Evolutionary conservation across 1,140 invertebrate species (phyloP), one percentile per base, ranked within the genome.

Genomic region (Aricia agestis): DNA sequence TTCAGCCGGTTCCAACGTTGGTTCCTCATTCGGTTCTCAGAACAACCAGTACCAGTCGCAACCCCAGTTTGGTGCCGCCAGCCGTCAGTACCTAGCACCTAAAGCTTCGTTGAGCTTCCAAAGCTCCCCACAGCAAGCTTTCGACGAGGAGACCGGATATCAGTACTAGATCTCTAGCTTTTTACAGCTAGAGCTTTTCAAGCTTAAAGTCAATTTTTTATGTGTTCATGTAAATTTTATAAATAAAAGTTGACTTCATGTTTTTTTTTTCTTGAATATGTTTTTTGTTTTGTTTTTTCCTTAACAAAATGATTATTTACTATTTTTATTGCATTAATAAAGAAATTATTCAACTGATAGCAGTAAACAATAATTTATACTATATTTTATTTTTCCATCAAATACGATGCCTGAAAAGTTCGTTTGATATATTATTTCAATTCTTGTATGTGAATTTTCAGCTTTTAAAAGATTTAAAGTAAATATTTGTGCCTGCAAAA

Each of bases 81-180:
- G 77, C 74, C 81, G 83, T 36, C 88, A 91, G 70, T 89, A 91
- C 79, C 76, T 87, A 25, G 78, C 86, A 4, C 86, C 87, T 2
- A 82, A 80, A 58, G 15, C 72, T 18, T 71, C 77, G 41, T 77
- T 72, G 41, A 76, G 41, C 65, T 76, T 76, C 72, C 82, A 90
- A 68, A 81, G 82, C 57, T 73, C 74, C 36, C 86, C 89, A 65
- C 87, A 90, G 66, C 89, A 91, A 69, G 70, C 76, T 36, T 91
- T 91, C 69, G 86, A 91, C 41, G 85, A 88, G 68, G 66, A 88
- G 66, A 87, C 85, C 19, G 89, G 89, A 65, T 91, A 91, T 73
- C 78, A 82, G 11, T 91, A 91, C 71, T 91, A 81, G 75, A 9
- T 66, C n/a, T 32, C 66, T 59, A 4, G 13, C n/a, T 52, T 52